These are phyloP conservation scores for Rallus limicola DNA, from an alignment of 2,113 vertebrate species.

Conservation along the genomic window DNA sequence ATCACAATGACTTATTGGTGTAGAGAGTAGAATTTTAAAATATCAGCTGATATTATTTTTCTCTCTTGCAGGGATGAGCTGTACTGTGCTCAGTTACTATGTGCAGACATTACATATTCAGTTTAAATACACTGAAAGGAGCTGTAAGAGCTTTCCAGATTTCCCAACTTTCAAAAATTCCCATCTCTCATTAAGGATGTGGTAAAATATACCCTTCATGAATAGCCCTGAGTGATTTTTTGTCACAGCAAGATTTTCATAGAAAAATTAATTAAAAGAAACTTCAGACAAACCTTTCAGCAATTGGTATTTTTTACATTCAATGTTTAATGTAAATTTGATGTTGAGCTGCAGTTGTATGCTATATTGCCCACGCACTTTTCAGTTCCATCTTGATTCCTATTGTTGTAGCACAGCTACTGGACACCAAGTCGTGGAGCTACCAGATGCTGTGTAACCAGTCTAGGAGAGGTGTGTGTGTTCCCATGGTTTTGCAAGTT, in stretches of 20 bases:
- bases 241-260: not conserved
- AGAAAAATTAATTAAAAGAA: not conserved
- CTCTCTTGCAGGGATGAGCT: not conserved
- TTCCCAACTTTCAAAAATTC: not conserved
- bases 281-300: not conserved
- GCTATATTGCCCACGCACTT: not conserved
- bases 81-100: not conserved
- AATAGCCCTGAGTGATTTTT: not conserved
- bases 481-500: fast-evolving
- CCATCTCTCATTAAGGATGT: not conserved
- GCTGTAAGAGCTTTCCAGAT: not conserved
- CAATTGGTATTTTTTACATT: not conserved
- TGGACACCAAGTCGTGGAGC: not conserved
- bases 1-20: not conserved
- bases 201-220: not conserved
- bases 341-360: not conserved
- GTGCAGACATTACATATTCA: not conserved
- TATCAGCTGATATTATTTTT: not conserved
- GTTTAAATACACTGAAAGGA: not conserved
- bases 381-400: not conserved
- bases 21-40: not conserved
- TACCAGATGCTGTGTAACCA: not conserved
- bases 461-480: not conserved
- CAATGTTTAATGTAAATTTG: not conserved
- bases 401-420: not conserved